These are phyloP conservation scores for Zonitis immaculata DNA, from an alignment of 2,888 invertebrate species.

Conservation along the genomic window DNA sequence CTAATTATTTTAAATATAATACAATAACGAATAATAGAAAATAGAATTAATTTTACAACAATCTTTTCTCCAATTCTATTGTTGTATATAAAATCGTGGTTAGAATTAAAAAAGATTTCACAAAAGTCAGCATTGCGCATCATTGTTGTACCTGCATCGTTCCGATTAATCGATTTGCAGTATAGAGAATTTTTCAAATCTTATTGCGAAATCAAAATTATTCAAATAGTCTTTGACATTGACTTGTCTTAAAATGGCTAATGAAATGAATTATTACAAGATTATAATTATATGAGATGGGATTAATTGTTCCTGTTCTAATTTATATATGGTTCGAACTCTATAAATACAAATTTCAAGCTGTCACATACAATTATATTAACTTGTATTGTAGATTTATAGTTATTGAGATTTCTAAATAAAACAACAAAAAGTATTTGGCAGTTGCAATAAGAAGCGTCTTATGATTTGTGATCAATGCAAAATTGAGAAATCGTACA, in stretches of 20 bases:
- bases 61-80: neutral
- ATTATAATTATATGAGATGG: slow-evolving; percentile 2
- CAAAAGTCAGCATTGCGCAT: neutral
- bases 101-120: neutral
- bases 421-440: too few species aligned
- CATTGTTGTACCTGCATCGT: neutral
- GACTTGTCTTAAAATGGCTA: neutral
- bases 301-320: slow-evolving; percentile 14
- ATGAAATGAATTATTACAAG: neutral
- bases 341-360: slow-evolving; percentile 43
- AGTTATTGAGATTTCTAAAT: too few species aligned
- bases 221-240: neutral
- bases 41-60: neutral
- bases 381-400: too few species aligned
- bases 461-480: too few species aligned
- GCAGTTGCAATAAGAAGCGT: too few species aligned
- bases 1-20: neutral
- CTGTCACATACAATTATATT: slow-evolving; percentile 47
- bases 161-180: too few species aligned
- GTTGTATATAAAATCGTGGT: neutral
- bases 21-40: neutral
- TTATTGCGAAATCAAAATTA: neutral
- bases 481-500: too few species aligned
- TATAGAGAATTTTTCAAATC: too few species aligned
- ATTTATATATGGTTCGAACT: slow-evolving; percentile 28